Evolutionary conservation across 2,797 vertebrate genomes (phyloP).

Genomic region (Onychomys arenicola): DNA sequence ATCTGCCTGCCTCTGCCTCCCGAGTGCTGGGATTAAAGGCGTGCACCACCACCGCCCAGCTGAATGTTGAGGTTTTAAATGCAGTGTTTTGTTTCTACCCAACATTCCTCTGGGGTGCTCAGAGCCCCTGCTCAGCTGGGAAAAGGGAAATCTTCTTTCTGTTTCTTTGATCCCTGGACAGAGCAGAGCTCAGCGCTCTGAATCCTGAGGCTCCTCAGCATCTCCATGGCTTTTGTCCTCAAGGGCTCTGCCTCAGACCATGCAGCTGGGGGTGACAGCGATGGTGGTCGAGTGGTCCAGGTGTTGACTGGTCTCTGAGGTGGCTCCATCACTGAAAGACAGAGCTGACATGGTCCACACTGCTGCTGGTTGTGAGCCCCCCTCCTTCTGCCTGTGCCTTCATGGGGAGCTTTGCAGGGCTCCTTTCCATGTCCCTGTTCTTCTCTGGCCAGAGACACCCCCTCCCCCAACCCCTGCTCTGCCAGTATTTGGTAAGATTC

Average conservation of each 20-base stretch:
- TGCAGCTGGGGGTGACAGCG: fast-evolving
- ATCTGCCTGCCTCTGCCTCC: no score
- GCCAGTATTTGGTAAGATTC: fast-evolving
- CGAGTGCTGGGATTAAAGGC: no score
- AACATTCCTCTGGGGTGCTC: fast-evolving
- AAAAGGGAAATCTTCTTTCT: not conserved
- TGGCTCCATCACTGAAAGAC: not conserved
- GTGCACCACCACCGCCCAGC: no score
- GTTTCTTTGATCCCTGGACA: fast-evolving
- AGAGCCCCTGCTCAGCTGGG: not conserved
- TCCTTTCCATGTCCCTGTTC: fast-evolving
- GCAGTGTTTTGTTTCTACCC: fast-evolving
- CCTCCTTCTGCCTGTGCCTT: not conserved
- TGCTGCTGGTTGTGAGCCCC: not conserved
- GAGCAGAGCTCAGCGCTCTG: fast-evolving
- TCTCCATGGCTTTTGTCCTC: not conserved
- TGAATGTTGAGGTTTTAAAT: not conserved
- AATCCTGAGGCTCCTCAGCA: no score
- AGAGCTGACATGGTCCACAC: no score
- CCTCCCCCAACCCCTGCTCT: fast-evolving
- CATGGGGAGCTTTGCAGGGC: fast-evolving
- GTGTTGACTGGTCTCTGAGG: fast-evolving
- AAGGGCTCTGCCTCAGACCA: not conserved
- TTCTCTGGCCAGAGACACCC: not conserved
- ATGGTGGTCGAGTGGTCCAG: no score